Evolutionary conservation across 2,797 vertebrate species (phyloP), one percentile per base, ranked within the genome.

Genomic region (Pseudochirops cupreus): DNA sequence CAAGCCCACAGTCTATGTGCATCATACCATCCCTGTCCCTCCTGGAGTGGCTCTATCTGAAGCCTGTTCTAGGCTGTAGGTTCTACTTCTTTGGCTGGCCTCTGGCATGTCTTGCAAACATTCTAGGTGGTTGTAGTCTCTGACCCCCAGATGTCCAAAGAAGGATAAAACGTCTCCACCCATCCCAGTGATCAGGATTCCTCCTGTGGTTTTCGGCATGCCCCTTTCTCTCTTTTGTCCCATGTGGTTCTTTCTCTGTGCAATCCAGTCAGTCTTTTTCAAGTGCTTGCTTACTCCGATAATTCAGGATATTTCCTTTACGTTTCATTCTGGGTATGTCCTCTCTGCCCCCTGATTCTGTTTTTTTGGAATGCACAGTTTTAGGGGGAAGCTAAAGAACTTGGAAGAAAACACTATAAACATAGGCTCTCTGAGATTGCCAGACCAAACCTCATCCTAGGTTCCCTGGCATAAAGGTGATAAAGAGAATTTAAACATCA

Each of bases 401-500:
- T 74, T 74, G 67, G 29, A 46, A 82, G 39, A 46, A 82, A 26
- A 9, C 21, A 0, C 74, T 46, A 16, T 24, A 46, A 82, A 46
- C 39, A 24, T 4, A 5, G n/a, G 2, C 67, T 74, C 4, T 39
- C 62, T 10, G n/a, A 82, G 16, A 82, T 46, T 18, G 24, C n/a
- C n/a, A 46, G 18, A 82, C 18, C n/a, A 82, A 82, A 82, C 67
- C 67, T 16, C n/a, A 93, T 91, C 52, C 54, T 7, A 92, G 74
- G 50, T 93, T 96, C 53, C 9, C 12, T 39, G 94, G 52, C 74
- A 53, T 91, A 94, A 97, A n/a, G 91, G 93, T 31, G 91, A 52
- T 10, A 57, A 87, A 92, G 56, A 94, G 46, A 92, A 92, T 93
- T 93, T 82, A 10, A 92, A 52, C 95, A 39, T 94, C 91, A 90